Conservation (phyloP, 2,797 vertebrate genomes). For the Lagodon rhomboides region DNA sequence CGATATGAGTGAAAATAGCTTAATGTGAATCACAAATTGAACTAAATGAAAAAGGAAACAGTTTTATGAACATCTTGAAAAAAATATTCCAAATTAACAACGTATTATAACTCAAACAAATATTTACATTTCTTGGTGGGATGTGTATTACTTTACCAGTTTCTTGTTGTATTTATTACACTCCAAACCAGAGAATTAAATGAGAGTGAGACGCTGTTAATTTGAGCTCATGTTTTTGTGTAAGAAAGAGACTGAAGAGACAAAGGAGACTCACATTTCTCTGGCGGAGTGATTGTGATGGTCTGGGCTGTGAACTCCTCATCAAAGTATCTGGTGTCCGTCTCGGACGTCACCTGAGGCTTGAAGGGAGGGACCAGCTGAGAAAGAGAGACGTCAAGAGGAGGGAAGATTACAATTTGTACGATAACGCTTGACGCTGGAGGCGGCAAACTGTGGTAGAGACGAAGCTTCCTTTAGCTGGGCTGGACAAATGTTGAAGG, state of each 20-base stretch:
- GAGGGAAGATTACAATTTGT: slow-evolving; percentile 20
- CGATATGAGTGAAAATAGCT: neutral
- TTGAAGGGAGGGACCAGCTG: slow-evolving; percentile 97
- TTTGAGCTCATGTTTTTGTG: slow-evolving; percentile 13
- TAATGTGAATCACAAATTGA: neutral
- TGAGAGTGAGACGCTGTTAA: neutral
- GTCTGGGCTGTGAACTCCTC: slow-evolving; percentile 99
- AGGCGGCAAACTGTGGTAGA: no score
- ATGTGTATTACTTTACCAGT: neutral
- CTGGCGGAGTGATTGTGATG: slow-evolving; percentile 98
- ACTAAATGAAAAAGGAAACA: neutral
- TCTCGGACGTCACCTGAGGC: slow-evolving; percentile 98
- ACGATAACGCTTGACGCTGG: neutral
- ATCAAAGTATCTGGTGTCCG: slow-evolving; percentile 98
- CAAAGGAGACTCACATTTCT: slow-evolving; percentile 93
- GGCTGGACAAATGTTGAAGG: neutral
- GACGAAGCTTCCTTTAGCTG: neutral
- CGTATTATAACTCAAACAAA: neutral
- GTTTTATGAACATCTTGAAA: neutral
- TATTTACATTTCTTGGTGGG: neutral
- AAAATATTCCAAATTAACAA: neutral
- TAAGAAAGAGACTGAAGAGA: neutral
- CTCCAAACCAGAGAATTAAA: neutral
- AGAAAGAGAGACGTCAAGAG: slow-evolving; percentile 11
- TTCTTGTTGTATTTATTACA: neutral